Base-by-base conservation (phyloP, 2,888 invertebrate genomes). In the Apantesis nais region DNA sequence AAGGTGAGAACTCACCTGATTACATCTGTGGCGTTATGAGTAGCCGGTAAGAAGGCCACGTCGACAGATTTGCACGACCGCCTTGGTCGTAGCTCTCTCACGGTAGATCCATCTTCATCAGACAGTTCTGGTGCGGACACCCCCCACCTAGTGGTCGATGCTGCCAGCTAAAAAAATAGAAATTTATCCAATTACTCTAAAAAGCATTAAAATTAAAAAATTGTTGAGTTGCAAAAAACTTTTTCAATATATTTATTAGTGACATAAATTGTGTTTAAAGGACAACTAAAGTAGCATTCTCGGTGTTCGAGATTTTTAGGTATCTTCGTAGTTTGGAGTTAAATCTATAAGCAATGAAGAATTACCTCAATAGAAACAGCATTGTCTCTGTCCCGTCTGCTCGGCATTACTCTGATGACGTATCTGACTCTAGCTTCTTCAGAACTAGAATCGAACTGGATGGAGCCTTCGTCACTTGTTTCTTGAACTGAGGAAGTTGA, bases 401-500 rank as follows among this genome's bases (percentile, higher is more conserved):
- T 92, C 0, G 94, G 92, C 4, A 85, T 74, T 0, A 94, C 84
- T 79, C 90, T 91, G 77, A 95, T 88, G 66, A 94, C 92, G 77
- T 92, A 94, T 86, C 93, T 83, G 78, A 92, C 86, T 77, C 88
- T 88, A 0, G 92, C 79, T 78, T 95, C 95, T 72, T 95, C 95
- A 0, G 95, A 95, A 63, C 94, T 94, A 5, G 94, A 94, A 79
- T 94, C 94, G 44, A 93, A 93, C 74, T 93, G 93, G 0, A 92
- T 84, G 0, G 94, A 94, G 0, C 92, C 90, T 73, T 95, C 95
- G 52, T 94, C 93, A 70, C 95, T 95, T 2, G 92, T 92, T 68
- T 94, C 94, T 78, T 94, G 95, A 2, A 89, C 85, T 0, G 93
- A 93, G 0, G 91, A 87, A 11, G 85, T 82, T 12, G 84, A 62